A percentile compares a stretch with the other conserved stretches of the same genome.
phyloP scores from a whole-genome alignment of 2,113 vertebrate species.

The Oreochromis tanganicae region DNA sequence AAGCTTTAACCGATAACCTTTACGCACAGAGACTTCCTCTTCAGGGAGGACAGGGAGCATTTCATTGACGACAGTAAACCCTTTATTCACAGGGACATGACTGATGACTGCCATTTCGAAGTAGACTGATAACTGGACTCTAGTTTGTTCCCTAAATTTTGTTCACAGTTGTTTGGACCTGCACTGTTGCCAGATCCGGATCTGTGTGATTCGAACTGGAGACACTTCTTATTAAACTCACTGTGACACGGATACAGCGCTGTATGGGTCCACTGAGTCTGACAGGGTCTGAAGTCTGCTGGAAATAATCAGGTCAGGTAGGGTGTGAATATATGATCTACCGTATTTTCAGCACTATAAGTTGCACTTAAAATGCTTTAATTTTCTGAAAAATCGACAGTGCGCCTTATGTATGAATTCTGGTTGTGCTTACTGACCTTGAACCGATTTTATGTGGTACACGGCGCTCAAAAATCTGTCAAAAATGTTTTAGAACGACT shows the following conservation, averaged over 20 bases:
- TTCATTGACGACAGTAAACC: background rate
- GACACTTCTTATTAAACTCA: background rate
- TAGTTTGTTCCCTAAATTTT: background rate
- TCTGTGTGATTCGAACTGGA: background rate
- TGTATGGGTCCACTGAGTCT: background rate
- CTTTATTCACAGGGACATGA: background rate
- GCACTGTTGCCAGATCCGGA: background rate
- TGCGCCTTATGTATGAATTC: accelerated
- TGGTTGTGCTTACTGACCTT: background rate
- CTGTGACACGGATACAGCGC: background rate
- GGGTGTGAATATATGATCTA: background rate
- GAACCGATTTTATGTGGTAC: accelerated
- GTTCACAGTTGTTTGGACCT: background rate
- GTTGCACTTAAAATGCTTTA: accelerated
- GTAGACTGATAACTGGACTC: background rate
- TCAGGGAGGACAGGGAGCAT: background rate
- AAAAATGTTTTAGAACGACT: accelerated
- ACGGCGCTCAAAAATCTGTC: background rate
- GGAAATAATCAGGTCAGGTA: background rate
- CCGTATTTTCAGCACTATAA: accelerated
- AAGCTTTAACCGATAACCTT: background rate
- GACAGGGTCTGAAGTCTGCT: background rate
- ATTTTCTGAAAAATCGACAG: background rate
- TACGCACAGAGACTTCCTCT: background rate
- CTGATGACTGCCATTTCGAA: background rate